A percentile compares a stretch with the other conserved stretches of the same genome.
These are phyloP conservation scores for Eufriesea mexicana DNA, from an alignment of 1,140 invertebrate species.

Conservation along the genomic window DNA sequence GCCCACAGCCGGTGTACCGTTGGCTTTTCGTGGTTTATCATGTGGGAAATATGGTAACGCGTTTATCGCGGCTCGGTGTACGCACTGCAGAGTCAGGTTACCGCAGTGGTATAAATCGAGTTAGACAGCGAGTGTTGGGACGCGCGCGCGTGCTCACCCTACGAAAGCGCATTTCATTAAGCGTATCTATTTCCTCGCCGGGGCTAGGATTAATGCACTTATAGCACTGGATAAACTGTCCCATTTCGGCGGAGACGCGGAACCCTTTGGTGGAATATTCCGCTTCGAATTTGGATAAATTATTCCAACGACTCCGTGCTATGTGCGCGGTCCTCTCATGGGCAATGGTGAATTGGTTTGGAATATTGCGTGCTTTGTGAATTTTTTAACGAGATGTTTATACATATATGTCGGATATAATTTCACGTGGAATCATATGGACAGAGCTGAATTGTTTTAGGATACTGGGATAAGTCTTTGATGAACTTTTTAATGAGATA, in stretches of 20 bases:
- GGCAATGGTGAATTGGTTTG: too few species aligned
- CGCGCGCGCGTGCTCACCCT: neutral
- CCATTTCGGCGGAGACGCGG: constrained; percentile 24
- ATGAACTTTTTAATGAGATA: too few species aligned
- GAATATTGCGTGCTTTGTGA: too few species aligned
- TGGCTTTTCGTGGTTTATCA: constrained; percentile 57
- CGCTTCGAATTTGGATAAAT: neutral
- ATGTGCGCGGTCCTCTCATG: too few species aligned
- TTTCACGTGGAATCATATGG: neutral
- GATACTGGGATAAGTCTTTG: too few species aligned
- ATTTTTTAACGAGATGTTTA: too few species aligned
- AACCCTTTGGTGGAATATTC: neutral
- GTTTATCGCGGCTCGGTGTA: constrained; percentile 55
- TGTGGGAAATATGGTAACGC: constrained; percentile 61
- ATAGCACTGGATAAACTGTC: constrained; percentile 42
- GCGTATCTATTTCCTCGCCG: constrained; percentile 61
- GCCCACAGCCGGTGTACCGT: constrained; percentile 9
- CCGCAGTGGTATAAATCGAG: constrained; percentile 59
- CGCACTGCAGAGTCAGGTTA: constrained; percentile 34
- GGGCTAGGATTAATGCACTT: constrained; percentile 55
- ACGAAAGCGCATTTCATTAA: constrained; percentile 63
- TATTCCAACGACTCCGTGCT: neutral
- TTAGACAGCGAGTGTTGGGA: constrained; percentile 44
- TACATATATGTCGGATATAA: too few species aligned
- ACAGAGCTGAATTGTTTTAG: neutral